These are phyloP conservation scores for Mohoua ochrocephala DNA, from an alignment of 2,113 vertebrate species.

Conservation along the genomic window DNA sequence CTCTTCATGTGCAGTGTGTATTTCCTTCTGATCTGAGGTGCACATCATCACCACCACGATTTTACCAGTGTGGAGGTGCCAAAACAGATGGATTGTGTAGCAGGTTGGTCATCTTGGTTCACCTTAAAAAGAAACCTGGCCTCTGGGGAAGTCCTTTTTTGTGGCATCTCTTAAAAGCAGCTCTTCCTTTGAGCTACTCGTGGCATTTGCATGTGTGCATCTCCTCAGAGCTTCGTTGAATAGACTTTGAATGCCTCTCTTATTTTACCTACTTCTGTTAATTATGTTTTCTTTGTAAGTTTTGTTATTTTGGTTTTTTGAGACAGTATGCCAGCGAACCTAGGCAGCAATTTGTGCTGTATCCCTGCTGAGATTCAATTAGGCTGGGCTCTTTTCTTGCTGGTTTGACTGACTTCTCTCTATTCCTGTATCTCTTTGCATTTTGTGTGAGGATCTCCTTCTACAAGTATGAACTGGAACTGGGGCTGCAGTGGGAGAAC, in stretches of 20 bases:
- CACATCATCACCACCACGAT: neutral
- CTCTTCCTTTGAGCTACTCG: neutral
- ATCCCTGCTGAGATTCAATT: neutral
- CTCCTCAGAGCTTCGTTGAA: neutral
- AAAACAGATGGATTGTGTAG: neutral
- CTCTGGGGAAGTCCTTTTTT: neutral
- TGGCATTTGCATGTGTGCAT: neutral
- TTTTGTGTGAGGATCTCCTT: neutral
- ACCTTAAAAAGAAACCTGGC: neutral
- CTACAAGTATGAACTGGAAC: neutral
- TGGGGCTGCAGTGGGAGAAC: neutral
- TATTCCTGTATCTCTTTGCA: neutral
- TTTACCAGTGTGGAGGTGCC: neutral
- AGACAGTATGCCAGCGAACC: neutral
- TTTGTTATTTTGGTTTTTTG: neutral
- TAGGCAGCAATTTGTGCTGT: neutral
- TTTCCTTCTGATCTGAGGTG: neutral
- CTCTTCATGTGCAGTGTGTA: neutral
- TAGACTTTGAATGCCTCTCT: neutral
- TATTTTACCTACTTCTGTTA: neutral
- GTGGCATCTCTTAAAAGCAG: neutral
- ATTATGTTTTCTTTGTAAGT: neutral
- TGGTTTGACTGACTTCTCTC: neutral
- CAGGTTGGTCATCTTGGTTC: neutral
- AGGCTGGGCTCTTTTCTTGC: neutral